These are phyloP conservation scores for Empidonax traillii DNA, from an alignment of 2,113 vertebrate genomes.

Conservation along the genomic window DNA sequence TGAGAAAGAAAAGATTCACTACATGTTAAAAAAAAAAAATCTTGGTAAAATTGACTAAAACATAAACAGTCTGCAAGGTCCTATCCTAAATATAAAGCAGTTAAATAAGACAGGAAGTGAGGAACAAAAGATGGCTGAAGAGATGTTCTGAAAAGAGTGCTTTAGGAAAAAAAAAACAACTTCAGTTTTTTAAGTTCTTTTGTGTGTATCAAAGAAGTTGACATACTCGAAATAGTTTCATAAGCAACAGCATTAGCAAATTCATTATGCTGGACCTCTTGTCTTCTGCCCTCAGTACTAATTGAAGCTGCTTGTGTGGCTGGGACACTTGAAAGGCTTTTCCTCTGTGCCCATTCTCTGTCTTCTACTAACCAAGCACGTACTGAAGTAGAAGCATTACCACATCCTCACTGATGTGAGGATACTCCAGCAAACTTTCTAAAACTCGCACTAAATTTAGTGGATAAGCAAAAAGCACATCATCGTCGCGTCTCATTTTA, in stretches of 20 bases:
- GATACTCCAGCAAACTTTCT: accelerated
- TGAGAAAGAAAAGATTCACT: conserved; percentile 31
- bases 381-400: not conserved
- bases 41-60: not conserved
- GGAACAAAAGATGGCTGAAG: not conserved
- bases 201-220: not conserved
- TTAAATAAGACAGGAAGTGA: not conserved
- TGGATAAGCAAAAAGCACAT: not conserved
- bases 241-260: not conserved
- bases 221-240: not conserved
- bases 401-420: no score
- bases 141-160: not conserved
- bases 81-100: not conserved
- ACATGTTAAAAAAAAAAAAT: not conserved
- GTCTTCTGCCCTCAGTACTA: not conserved
- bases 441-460: not conserved
- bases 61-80: not conserved
- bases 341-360: not conserved
- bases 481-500: accelerated
- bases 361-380: accelerated
- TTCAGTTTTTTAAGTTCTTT: not conserved
- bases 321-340: not conserved
- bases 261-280: not conserved
- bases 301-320: not conserved
- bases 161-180: not conserved